A percentile compares a stretch with the other conserved stretches of the same genome.
Evolutionary conservation across 2,113 vertebrate genomes (phyloP).

Genomic region (Mus spicilegus): DNA sequence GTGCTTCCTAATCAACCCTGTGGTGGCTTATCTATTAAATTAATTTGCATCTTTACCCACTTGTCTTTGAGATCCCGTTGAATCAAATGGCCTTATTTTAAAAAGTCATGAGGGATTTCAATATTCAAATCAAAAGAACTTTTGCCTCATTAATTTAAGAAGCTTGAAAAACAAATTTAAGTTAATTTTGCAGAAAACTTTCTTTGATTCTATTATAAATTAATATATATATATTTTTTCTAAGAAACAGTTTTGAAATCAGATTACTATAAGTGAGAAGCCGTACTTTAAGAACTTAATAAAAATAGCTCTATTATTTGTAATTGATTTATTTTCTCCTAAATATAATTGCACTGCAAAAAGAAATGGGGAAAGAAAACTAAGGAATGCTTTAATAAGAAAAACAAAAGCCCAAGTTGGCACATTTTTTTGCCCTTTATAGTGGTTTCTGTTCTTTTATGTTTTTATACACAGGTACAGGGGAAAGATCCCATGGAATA

Average conservation of each 20-base stretch:
- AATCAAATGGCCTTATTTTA: constrained; percentile 61
- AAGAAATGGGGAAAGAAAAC: background rate
- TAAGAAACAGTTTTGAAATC: background rate
- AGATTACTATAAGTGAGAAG: background rate
- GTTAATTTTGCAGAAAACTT: constrained; percentile 52
- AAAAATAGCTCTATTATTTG: background rate
- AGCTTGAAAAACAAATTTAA: constrained; percentile 64
- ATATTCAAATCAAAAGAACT: background rate
- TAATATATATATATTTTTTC: background rate
- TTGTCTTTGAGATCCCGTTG: constrained; percentile 53
- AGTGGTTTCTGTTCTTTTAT: background rate
- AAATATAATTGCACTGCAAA: background rate
- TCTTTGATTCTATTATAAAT: constrained; percentile 51
- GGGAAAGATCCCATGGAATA: background rate
- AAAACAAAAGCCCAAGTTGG: background rate
- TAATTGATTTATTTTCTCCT: background rate
- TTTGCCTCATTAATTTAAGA: constrained; percentile 57
- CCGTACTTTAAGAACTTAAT: background rate
- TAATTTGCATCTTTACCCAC: constrained; percentile 53
- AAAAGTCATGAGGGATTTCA: background rate
- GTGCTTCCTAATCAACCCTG: constrained; percentile 64
- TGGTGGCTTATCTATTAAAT: constrained; percentile 47
- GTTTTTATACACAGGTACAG: background rate
- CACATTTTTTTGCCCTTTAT: background rate
- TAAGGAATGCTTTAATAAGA: accelerated